These are phyloP conservation scores for Eucera pruinosa DNA, from an alignment of 2,888 invertebrate genomes.

Conservation along the genomic window DNA sequence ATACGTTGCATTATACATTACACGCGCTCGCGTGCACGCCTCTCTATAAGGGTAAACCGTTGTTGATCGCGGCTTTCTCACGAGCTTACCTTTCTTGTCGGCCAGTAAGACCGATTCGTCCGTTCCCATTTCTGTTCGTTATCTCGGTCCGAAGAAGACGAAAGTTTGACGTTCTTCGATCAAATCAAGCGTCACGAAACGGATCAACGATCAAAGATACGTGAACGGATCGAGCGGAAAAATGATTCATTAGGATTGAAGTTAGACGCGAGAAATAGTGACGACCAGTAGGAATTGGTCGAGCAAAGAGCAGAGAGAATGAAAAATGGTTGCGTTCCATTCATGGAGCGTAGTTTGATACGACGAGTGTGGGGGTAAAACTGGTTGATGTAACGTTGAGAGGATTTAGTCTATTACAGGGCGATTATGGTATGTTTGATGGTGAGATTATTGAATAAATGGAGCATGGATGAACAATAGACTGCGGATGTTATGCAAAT, in stretches of 20 bases:
- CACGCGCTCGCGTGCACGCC: constrained; percentile 45
- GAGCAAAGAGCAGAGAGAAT: not conserved
- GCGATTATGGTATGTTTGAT: not conserved
- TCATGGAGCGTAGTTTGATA: constrained; percentile 1
- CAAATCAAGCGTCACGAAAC: constrained; percentile 24
- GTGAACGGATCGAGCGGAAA: constrained; percentile 13
- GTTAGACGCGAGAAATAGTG: constrained; percentile 16
- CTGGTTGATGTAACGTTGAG: not conserved
- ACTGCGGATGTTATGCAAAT: not conserved
- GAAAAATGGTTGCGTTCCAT: constrained; percentile 3
- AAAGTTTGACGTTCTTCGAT: constrained; percentile 42
- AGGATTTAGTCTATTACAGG: not conserved
- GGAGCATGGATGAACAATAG: not conserved
- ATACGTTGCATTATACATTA: constrained; percentile 52
- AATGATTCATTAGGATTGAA: constrained; percentile 16
- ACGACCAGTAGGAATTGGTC: not conserved
- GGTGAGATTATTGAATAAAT: not conserved
- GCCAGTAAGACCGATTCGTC: constrained; percentile 32
- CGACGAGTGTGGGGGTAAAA: too few species aligned
- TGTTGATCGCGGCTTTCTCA: constrained; percentile 55
- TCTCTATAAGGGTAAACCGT: constrained; percentile 29
- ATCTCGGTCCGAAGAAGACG: constrained; percentile 24
- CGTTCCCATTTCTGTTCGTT: constrained; percentile 34
- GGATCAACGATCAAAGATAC: constrained; percentile 1
- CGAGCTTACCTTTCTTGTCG: constrained; percentile 48